Conservation (phyloP, 1,140 invertebrate genomes). For the Pseudomyrmex gracilis region DNA sequence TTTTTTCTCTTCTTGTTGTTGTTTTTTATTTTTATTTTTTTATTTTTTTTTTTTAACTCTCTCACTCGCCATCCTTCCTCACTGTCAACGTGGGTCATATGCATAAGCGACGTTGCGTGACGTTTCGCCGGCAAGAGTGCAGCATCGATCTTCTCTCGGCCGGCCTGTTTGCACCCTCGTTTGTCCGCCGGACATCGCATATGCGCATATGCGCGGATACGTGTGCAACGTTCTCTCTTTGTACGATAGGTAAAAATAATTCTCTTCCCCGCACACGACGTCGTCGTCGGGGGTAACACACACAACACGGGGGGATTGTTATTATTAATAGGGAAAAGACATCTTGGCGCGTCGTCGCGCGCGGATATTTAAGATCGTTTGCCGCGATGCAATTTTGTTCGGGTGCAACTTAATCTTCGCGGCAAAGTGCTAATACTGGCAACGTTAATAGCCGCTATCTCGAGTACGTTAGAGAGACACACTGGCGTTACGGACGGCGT, state of each 20-base stretch:
- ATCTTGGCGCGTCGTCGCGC: neutral
- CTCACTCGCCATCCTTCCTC: conserved; percentile 62
- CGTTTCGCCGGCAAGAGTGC: conserved; percentile 49
- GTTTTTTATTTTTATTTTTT: conserved; percentile 5
- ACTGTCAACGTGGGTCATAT: conserved; percentile 47
- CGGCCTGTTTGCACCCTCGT: conserved; percentile 59
- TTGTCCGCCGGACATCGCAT: conserved; percentile 53
- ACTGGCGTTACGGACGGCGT: neutral
- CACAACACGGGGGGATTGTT: no score
- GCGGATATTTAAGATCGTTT: neutral
- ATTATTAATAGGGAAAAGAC: conserved; percentile 39
- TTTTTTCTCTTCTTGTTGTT: conserved; percentile 1
- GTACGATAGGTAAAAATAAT: conserved; percentile 66
- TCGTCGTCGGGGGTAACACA: conserved; percentile 8
- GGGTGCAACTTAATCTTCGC: conserved; percentile 24
- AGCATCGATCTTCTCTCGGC: conserved; percentile 53
- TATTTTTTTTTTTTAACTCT: conserved; percentile 6
- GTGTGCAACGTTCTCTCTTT: conserved; percentile 44
- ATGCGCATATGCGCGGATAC: conserved; percentile 44
- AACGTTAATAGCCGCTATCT: conserved; percentile 34
- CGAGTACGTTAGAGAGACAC: conserved; percentile 24
- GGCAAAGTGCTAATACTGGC: conserved; percentile 18
- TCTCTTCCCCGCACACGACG: conserved; percentile 37
- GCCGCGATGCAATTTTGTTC: conserved; percentile 13
- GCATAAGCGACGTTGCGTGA: conserved; percentile 64